Evolutionary conservation across 2,797 vertebrate genomes (phyloP), one percentile per base, ranked within the genome.

Genomic region (Microctenopoma steveboyesi): DNA sequence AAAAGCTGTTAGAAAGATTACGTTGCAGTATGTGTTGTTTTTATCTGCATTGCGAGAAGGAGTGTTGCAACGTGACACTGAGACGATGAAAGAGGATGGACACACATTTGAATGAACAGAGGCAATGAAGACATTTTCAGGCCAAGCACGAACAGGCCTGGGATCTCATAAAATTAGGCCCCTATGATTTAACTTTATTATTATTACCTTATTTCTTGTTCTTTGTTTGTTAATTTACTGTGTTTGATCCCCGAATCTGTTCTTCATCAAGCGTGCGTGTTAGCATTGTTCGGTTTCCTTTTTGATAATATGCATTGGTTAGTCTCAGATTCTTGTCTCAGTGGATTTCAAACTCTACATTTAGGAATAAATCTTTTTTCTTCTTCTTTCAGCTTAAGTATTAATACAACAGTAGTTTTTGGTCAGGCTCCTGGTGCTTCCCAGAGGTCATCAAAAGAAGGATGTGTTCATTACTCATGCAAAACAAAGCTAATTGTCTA

Each of bases 401-500:
- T 67, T 76, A 11, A 10, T 47, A 18, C 43, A 71, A 51, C 54
- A 60, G 69, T 15, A 47, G 59, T 30, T 48, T 18, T 67, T 13
- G 59, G 27, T 73, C 45, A 35, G 52, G 37, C 61, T 55, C 48
- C 67, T 53, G 56, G 28, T 59, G 27, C 30, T 63, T 25, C 30
- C 13, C 73, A 43, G 56, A 47, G 69, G 75, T 74, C 70, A 66
- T 73, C 59, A 72, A 53, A 53, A n/a, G 75, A 56, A 54, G 43
- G 53, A 70, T 67, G 59, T 64, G 50, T 76, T 72, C 62, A 63
- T 76, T 75, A 45, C 68, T 74, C 64, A 67, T 61, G 48, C 70
- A 75, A 69, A 57, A 85, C 72, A 79, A 83, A 81, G 71, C 66
- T 68, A 46, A 79, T 71, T 57, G 57, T 69, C 48, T 54, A 27